Base-by-base conservation (phyloP, 2,797 vertebrate species). In the Tinamus major region DNA sequence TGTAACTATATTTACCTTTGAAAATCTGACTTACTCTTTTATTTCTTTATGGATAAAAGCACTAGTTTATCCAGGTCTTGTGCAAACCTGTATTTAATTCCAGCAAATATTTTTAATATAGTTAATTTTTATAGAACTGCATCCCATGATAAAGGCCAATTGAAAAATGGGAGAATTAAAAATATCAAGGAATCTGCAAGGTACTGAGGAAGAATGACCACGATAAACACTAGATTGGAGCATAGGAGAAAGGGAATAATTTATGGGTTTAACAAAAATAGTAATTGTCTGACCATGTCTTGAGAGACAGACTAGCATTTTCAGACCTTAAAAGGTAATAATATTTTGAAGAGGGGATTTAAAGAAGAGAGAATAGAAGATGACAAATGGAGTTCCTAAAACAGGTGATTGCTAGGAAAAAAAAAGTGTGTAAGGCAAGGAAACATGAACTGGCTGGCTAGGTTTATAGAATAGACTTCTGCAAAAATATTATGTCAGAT, bases 371-470 rank as follows among this genome's bases (percentile, higher is more conserved):
- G 2, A 16, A 41, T 27, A 70, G 42, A 74, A 85, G 15, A 63
- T 79, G 64, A 46, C 56, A 92, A 71, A 64, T 94, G 39, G 42
- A 17, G 10, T 82, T 93, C 89, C 75, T 90, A 85, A 87, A 90
- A 51, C 4, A 65, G 23, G 13, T 42, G 69, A 37, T 69, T 86
- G n/a, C 33, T 89, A 81, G 55, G 2, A 72, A 51, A 24, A 41
- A 46, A 46, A 10, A 87, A 72, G 10, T 87, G 51, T 15, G 44
- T 0, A 1, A 85, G 7, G 23, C 13, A 84, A 87, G 63, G 8
- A 72, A 92, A 92, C 49, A 37, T 78, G 84, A 92, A 92, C 58
- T 84, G 16, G 11, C 62, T 83, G 6, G 5, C 31, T 61, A 71
- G 49, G 9, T 84, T 90, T 76, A 46, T 63, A 53, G 59, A 84